Evolutionary conservation across 1,140 invertebrate species (phyloP), one percentile per base, ranked within the genome.

Genomic region (Grapholita molesta): DNA sequence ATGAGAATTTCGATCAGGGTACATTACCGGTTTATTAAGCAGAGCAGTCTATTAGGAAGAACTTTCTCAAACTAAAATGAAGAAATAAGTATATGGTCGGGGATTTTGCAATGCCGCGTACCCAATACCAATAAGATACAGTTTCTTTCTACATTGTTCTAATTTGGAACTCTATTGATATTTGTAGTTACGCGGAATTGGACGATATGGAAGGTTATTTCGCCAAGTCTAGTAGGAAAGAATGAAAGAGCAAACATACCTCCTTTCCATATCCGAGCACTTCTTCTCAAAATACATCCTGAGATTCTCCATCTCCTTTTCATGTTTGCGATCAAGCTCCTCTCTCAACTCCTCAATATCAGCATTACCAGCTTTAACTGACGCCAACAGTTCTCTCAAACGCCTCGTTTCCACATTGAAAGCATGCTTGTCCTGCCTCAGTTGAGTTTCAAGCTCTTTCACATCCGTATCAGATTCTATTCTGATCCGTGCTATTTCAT

Each of bases 261-360:
- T 94, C 77, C 96, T 95, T 83, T 96, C 95, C 85, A 96, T 93
- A 74, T 96, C 95, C 0, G 94, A 92, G 79, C 95, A 96, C 82
- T 96, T 96, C 79, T 95, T 92, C 71, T 96, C 96, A 78, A 96
- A 97, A 77, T 96, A 97, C 1, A 93, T 95, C 53, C 96, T 92
- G 21, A 96, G 77, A 72, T 96, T 95, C 80, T 96, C 95, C 94
- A 96, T 95, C 81, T 97, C 95, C 67, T 94, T 94, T 12, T 94
- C 88, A 82, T 96, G 95, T 71, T 94, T 94, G 8, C 78, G 79
- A 67, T 94, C 93, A 8, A 96, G 79, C 66, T 95, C 94, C 6
- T 87, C 78, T 71, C 91, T 92, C 9, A 95, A 68, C 33, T 92
- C 89, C 4, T 93, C 88, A 3, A 95, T 79, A 30, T 93, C 92